A percentile compares a stretch with the other conserved stretches of the same genome.
Conservation (phyloP, 2,113 vertebrate genomes). For the Trachemys scripta region DNA sequence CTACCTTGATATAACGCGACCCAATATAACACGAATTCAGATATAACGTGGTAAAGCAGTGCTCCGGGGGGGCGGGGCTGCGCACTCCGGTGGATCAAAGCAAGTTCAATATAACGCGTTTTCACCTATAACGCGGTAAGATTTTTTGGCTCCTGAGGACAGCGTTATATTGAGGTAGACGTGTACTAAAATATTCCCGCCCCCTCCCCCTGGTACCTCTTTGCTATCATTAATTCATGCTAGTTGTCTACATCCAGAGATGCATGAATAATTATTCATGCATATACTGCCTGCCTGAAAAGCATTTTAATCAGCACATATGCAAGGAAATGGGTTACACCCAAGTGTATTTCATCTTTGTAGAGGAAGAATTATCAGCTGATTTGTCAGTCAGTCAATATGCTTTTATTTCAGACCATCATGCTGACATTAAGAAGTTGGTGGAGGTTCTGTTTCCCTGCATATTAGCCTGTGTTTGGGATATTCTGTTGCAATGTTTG, state of each 20-base stretch:
- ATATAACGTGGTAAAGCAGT: too few species aligned
- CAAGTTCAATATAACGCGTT: too few species aligned
- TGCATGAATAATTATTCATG: not conserved
- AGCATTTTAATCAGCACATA: not conserved
- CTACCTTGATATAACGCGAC: too few species aligned
- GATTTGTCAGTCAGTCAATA: not conserved
- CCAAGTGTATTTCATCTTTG: not conserved
- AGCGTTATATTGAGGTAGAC: too few species aligned
- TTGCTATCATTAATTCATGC: not conserved
- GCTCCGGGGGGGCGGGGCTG: too few species aligned
- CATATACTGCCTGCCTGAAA: not conserved
- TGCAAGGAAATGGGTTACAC: not conserved
- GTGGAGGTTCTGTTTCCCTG: not conserved
- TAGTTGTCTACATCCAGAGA: not conserved
- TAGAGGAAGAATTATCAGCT: not conserved
- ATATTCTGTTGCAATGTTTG: rapidly evolving
- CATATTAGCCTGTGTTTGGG: not conserved
- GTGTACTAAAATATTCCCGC: not conserved
- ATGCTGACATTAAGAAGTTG: not conserved
- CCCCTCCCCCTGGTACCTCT: not conserved
- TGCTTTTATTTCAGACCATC: not conserved
- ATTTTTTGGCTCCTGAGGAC: too few species aligned
- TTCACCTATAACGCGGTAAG: too few species aligned
- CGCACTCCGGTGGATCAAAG: too few species aligned
- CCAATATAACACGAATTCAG: too few species aligned